Evolutionary conservation across 2,888 invertebrate species (phyloP), one percentile per base, ranked within the genome.

Genomic region (Bellardia pandia): DNA sequence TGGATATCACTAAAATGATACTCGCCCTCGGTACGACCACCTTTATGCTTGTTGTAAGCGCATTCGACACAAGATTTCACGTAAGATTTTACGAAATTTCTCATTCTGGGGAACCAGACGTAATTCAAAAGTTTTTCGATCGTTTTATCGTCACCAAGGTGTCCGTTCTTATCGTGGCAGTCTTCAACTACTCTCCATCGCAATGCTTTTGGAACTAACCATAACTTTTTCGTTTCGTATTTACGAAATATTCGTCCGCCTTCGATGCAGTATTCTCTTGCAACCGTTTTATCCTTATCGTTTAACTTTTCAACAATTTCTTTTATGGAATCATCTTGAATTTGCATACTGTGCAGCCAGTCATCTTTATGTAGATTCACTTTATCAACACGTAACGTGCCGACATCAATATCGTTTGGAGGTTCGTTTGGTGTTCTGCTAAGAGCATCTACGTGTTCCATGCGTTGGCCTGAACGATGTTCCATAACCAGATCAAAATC

Each of bases 41-140:
- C 85, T n/a, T 60, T 68, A 8, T 53, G 53, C 86, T 94, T 93
- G 33, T 90, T 90, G 53, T 92, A 92, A 2, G 93, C 66, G 74
- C 93, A 94, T 5, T 64, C 77, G n/a, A 74, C 48, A 48, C 74
- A 86, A 45, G 51, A 48, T 56, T 11, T 8, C 76, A 64, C 58
- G 5, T 42, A 53, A 3, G 71, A 71, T 11, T 71, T 71, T 2
- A 72, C 40, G 3, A 58, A 72, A 60, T 60, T 60, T 16, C 30
- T 30, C 45, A 74, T 74, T n/a, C 45, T 58, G n/a, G 48, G 37
- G 13, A 60, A 74, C 16, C 74, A 71, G 5, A 71, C 37, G 16
- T 40, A 71, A 14, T 37, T 71, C n/a, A 69, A 51, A 51, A 71
- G 71, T 71, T 56, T 71, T 6, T n/a, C 13, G 6, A 71, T 71